phyloP scores from a whole-genome alignment of 1,140 invertebrate genomes.

The Melitaea cinxia region DNA sequence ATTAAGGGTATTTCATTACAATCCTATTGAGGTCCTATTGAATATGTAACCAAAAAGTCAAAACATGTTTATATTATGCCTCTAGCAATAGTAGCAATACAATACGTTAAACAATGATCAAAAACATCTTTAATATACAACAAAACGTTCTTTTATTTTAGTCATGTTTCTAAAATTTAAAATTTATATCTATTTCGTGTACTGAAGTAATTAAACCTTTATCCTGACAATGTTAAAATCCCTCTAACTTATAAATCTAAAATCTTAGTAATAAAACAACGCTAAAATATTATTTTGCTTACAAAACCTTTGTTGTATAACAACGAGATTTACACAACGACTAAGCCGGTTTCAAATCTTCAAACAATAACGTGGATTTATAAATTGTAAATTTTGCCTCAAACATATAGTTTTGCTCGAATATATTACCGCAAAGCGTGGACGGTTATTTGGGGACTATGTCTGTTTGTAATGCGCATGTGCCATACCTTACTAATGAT shows the following conservation, averaged over 20 bases:
- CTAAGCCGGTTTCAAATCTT: not conserved
- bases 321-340: not conserved
- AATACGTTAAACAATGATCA: too few species aligned
- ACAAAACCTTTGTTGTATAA: constrained; percentile 7
- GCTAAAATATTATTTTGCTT: not conserved
- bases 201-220: too few species aligned
- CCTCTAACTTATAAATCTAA: not conserved
- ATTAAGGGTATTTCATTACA: too few species aligned
- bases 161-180: too few species aligned
- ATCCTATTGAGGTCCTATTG: too few species aligned
- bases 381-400: constrained; percentile 19
- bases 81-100: too few species aligned
- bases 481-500: constrained; percentile 41
- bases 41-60: too few species aligned
- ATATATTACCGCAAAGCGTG: constrained; percentile 41
- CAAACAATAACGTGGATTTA: not conserved
- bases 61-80: too few species aligned
- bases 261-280: not conserved
- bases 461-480: constrained; percentile 47
- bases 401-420: constrained; percentile 33
- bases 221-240: not conserved
- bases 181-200: too few species aligned
- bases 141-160: too few species aligned
- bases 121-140: too few species aligned
- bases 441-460: constrained; percentile 40